These are phyloP conservation scores for Sanderia malayensis DNA, from an alignment of 30 jellyfish, hydroid and myxozoan species.

Conservation along the genomic window DNA sequence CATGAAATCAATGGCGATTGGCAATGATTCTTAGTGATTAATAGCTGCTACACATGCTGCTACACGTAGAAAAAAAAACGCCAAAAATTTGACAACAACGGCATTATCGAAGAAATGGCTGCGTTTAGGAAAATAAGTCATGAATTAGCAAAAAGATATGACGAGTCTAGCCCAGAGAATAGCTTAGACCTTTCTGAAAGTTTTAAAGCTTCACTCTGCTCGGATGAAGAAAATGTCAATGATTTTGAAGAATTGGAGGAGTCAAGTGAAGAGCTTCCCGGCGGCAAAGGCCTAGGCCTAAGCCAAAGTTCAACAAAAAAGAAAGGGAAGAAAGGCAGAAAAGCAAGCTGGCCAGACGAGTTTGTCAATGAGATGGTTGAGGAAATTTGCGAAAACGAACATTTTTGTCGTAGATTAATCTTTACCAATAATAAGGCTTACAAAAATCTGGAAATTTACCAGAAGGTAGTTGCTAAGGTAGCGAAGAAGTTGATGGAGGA, in stretches of 20 bases:
- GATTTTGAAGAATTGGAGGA: neutral
- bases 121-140: neutral
- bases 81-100: neutral
- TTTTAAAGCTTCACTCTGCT: neutral
- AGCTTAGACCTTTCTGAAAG: neutral
- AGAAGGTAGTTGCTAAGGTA: neutral
- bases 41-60: neutral
- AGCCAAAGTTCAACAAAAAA: neutral
- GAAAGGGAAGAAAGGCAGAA: neutral
- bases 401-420: neutral
- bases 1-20: neutral
- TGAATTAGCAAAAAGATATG: neutral
- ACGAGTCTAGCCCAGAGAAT: neutral
- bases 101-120: neutral
- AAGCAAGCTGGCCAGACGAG: neutral
- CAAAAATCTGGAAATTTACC: neutral
- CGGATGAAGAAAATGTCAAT: neutral
- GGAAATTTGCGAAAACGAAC: neutral
- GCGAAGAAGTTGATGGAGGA: neutral
- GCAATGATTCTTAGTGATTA: neutral
- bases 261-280: slow-evolving; percentile 1
- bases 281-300: slow-evolving; percentile 10
- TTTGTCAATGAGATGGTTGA: neutral
- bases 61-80: neutral
- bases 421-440: neutral